Conservation (phyloP, 2,888 invertebrate species). For the Anagyrus pseudococci region DNA sequence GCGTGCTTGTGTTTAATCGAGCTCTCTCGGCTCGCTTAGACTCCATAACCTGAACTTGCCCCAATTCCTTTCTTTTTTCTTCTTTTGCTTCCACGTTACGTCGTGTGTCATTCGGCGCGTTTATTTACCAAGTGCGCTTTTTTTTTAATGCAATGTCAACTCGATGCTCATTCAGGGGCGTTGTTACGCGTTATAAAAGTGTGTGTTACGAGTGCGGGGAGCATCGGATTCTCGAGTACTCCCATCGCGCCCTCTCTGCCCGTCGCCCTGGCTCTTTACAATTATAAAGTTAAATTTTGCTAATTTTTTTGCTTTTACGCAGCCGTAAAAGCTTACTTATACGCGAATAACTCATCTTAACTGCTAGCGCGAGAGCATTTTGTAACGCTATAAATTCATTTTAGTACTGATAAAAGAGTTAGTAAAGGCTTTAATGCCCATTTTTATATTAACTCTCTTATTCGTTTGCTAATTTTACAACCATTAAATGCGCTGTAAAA, state of each 20-base stretch:
- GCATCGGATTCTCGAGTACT: conserved; percentile 11
- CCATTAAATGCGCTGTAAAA: conserved; percentile 34
- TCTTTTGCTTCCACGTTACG: not conserved
- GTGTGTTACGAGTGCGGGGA: conserved; percentile 26
- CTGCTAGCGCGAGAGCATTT: conserved; percentile 30
- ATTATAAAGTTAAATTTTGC: conserved; percentile 39
- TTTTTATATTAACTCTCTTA: conserved; percentile 32
- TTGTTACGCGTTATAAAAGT: conserved; percentile 34
- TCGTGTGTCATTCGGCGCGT: conserved; percentile 27
- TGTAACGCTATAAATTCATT: conserved; percentile 40
- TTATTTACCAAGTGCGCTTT: conserved; percentile 35
- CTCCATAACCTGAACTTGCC: conserved; percentile 25
- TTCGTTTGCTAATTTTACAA: conserved; percentile 38
- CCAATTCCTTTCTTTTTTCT: conserved; percentile 20
- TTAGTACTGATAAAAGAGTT: conserved; percentile 40
- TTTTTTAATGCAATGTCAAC: conserved; percentile 17
- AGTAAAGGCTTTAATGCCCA: conserved; percentile 35
- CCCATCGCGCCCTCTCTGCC: not conserved
- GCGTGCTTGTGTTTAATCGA: no score
- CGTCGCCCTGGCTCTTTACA: conserved; percentile 17
- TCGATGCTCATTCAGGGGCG: not conserved
- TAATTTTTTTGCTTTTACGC: conserved; percentile 30
- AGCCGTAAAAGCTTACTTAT: conserved; percentile 34
- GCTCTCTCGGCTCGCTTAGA: no score
- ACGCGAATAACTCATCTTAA: conserved; percentile 37